A percentile compares a stretch with the other conserved stretches of the same genome.
Evolutionary conservation across 2,888 invertebrate species (phyloP).

Genomic region (Drosophila glabriapex): DNA sequence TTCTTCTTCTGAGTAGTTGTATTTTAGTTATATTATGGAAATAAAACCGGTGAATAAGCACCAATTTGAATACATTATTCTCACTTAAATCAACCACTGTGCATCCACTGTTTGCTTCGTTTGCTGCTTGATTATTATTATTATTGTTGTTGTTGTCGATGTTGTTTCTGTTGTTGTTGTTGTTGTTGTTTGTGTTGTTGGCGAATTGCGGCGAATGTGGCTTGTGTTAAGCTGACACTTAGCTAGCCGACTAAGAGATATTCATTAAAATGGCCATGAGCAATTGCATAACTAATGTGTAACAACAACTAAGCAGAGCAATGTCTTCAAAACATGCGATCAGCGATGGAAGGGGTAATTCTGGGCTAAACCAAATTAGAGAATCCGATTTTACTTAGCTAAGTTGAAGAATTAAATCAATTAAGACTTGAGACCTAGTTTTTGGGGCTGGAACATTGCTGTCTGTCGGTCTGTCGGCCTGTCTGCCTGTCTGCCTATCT

Average conservation of each 20-base stretch:
- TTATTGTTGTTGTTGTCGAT: slow-evolving; percentile 9
- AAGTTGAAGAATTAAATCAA: slow-evolving; percentile 68
- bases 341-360: not conserved
- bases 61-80: not conserved
- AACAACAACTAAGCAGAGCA: slow-evolving; percentile 38
- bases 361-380: slow-evolving; percentile 13
- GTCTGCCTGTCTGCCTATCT: not conserved
- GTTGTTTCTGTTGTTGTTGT: slow-evolving; percentile 1
- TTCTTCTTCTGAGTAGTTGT: not conserved
- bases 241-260: slow-evolving; percentile 62
- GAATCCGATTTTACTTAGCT: slow-evolving; percentile 32
- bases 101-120: slow-evolving; percentile 14
- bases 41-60: not conserved
- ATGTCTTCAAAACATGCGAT: not conserved
- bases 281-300: slow-evolving; percentile 64
- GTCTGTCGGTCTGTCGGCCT: not conserved
- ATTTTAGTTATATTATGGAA: not conserved
- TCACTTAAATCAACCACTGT: slow-evolving; percentile 35
- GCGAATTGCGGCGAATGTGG: slow-evolving; percentile 25
- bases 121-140: slow-evolving; percentile 6
- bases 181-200: slow-evolving; percentile 11
- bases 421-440: slow-evolving; percentile 45
- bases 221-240: slow-evolving; percentile 62
- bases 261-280: slow-evolving; percentile 64
- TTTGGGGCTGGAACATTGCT: slow-evolving; percentile 18